Conservation (phyloP, 1,140 invertebrate species). For the Scaptomyza pallida region DNA sequence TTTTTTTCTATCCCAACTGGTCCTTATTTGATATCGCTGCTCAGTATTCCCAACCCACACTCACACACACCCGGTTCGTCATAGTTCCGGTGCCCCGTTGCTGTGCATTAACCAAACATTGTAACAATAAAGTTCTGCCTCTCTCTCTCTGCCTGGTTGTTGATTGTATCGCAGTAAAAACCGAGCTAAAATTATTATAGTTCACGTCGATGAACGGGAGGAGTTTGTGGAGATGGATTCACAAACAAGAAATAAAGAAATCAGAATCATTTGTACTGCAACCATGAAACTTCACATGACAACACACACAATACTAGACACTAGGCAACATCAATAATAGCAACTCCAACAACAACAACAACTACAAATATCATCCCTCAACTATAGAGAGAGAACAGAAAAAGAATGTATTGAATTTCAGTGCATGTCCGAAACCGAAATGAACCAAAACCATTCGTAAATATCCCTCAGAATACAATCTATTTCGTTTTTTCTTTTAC, state of each 20-base stretch:
- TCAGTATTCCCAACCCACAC: not conserved
- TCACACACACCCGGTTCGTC: not conserved
- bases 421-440: slow-evolving; percentile 30
- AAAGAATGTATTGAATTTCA: slow-evolving; percentile 65
- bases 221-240: not conserved
- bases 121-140: slow-evolving; percentile 32
- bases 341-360: slow-evolving; percentile 33
- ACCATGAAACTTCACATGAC: slow-evolving; percentile 26
- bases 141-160: not conserved
- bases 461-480: slow-evolving; percentile 17
- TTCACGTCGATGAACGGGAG: slow-evolving; percentile 13
- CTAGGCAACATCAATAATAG: slow-evolving; percentile 53
- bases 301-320: slow-evolving; percentile 64
- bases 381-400: not conserved
- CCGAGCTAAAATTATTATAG: slow-evolving; percentile 22
- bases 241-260: slow-evolving; percentile 38
- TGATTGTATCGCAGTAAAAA: slow-evolving; percentile 27
- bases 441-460: not conserved
- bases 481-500: slow-evolving; percentile 6
- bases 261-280: slow-evolving; percentile 60
- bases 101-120: slow-evolving; percentile 46
- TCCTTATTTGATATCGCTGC: slow-evolving; percentile 3
- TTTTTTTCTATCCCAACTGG: not conserved
- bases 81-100: slow-evolving; percentile 24
- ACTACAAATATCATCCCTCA: slow-evolving; percentile 42